Evolutionary conservation across 1,140 invertebrate species (phyloP).

Genomic region (Venustaconcha ellipsiformis): DNA sequence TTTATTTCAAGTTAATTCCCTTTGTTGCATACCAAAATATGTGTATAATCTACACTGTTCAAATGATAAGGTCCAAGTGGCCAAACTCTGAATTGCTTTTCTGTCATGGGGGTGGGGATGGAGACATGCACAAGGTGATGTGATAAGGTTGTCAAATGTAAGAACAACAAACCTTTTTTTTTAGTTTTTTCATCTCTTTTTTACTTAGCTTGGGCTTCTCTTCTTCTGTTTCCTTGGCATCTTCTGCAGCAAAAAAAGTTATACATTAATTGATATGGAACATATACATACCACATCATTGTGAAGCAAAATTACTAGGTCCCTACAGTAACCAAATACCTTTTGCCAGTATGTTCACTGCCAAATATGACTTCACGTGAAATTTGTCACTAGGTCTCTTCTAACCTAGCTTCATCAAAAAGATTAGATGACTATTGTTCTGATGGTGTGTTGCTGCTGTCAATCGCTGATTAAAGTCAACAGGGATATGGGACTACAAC

Average conservation of each 20-base stretch:
- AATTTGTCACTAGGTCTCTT: no score
- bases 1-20: no score
- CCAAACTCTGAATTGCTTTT: neutral
- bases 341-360: neutral
- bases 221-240: conserved; percentile 42
- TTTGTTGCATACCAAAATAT: neutral
- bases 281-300: neutral
- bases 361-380: neutral
- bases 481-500: no score
- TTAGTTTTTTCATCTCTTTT: conserved; percentile 95
- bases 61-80: neutral
- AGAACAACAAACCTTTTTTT: conserved; percentile 75
- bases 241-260: neutral
- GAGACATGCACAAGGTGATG: no score
- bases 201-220: conserved; percentile 80
- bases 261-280: neutral
- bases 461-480: no score
- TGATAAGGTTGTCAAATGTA: neutral
- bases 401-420: no score
- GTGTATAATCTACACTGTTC: neutral
- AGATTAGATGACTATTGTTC: no score
- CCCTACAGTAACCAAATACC: neutral
- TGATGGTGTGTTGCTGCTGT: no score
- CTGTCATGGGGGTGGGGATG: neutral
- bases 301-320: neutral